phyloP scores from a whole-genome alignment of 2,113 vertebrate genomes.

The Actinemys pallida region DNA sequence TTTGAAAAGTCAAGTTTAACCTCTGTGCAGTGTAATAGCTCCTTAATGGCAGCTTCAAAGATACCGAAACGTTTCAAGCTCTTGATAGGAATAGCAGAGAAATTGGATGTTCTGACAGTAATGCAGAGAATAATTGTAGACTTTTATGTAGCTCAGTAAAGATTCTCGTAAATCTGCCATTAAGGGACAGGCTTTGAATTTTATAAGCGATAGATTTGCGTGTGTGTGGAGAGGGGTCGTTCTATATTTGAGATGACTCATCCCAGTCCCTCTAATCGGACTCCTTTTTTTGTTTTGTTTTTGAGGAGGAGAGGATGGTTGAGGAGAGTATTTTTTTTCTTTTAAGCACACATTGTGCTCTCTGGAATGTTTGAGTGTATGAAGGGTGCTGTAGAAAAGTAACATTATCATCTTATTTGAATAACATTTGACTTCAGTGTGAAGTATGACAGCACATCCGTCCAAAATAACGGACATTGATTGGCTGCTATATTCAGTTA shows the following conservation, averaged over 20 bases:
- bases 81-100: neutral
- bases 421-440: neutral
- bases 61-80: neutral
- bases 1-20: neutral
- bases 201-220: neutral
- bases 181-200: neutral
- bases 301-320: neutral
- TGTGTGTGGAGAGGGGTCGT: neutral
- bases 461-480: neutral
- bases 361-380: neutral
- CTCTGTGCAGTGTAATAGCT: neutral
- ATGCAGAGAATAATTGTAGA: neutral
- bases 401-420: neutral
- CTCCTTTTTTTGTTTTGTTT: neutral
- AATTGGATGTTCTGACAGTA: neutral
- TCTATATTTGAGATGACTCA: neutral
- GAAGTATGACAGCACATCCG: neutral
- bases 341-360: neutral
- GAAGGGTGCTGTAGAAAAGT: neutral
- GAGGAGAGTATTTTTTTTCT: neutral
- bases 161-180: neutral
- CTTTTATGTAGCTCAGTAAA: slow-evolving; percentile 1
- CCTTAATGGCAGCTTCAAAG: neutral
- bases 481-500: accelerated
- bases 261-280: neutral